Evolutionary conservation across 2,113 vertebrate species (phyloP).

Genomic region (Progne subis): DNA sequence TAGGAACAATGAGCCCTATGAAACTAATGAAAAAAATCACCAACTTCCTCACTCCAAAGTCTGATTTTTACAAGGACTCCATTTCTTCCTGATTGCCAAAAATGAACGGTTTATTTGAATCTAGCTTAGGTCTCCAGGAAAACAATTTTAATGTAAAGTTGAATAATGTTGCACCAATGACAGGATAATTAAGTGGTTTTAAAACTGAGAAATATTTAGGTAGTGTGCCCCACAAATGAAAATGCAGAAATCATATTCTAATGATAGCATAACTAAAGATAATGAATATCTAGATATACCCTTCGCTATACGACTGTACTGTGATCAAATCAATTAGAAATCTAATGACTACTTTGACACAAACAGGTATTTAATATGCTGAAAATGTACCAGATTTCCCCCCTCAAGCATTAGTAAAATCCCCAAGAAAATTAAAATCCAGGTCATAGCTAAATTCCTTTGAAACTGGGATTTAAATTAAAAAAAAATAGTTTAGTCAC

Average conservation of each 20-base stretch:
- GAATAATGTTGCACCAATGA: neutral
- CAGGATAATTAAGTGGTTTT: slow-evolving; percentile 34
- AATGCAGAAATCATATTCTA: slow-evolving; percentile 22
- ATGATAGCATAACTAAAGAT: neutral
- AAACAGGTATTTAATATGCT: slow-evolving; percentile 59
- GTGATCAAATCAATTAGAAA: slow-evolving; percentile 44
- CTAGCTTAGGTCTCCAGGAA: slow-evolving; percentile 20
- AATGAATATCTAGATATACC: slow-evolving; percentile 7
- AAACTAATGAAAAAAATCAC: slow-evolving; percentile 63
- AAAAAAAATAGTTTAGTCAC: neutral
- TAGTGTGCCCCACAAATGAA: neutral
- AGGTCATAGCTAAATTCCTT: slow-evolving; percentile 51
- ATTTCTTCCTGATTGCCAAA: slow-evolving; percentile 36
- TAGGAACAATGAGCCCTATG: slow-evolving; percentile 63
- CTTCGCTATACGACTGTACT: neutral
- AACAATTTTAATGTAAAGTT: slow-evolving; percentile 30
- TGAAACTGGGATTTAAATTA: slow-evolving; percentile 37
- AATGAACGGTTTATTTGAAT: slow-evolving; percentile 15
- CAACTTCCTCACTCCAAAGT: slow-evolving; percentile 38
- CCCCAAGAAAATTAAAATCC: slow-evolving; percentile 55
- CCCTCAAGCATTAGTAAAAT: slow-evolving; percentile 55
- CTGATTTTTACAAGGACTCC: slow-evolving; percentile 52
- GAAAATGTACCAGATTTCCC: slow-evolving; percentile 56
- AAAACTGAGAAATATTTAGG: slow-evolving; percentile 11
- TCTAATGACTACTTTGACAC: slow-evolving; percentile 33